Evolutionary conservation across 2,888 invertebrate species (phyloP), one percentile per base, ranked within the genome.

Genomic region (Ennomos erosarius): DNA sequence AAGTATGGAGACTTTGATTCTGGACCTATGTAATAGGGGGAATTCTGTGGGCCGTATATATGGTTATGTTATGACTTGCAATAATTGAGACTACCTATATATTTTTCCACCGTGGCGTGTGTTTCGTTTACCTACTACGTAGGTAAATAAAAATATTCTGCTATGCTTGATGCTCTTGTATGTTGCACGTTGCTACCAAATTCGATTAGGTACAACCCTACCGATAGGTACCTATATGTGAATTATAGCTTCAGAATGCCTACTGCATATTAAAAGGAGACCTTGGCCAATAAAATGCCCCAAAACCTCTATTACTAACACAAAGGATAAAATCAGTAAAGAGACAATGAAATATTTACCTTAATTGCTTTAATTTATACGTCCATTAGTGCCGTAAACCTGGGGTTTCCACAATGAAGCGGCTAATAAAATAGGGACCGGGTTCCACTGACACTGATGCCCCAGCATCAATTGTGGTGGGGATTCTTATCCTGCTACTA

Each of bases 61-160:
- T 2, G 1, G 16, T 16, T 16, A 73, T 76, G 66, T 71, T 68
- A 74, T 68, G 72, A 74, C 69, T 62, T 69, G 68, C 54, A 69
- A 66, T 71, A 73, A 73, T 75, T 16, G 3, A 2, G 74, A 59
- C 67, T 60, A 63, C 65, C n/a, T n/a, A 61, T 57, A 60, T 67
- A 67, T 70, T 64, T 55, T 51, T 34, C 33, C 37, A 12, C 33
- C 57, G 4, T 1, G 8, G 10, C 47, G 48, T 44, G 35, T 43
- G 42, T 42, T 48, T 2, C 16, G 16, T 16, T 16, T 16, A 16
- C 16, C n/a, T n/a, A n/a, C n/a, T n/a, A n/a, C n/a, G n/a, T 16
- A 16, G 1, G 3, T 16, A 16, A 16, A 16, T 3, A 16, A 16
- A 16, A 2, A 16, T 16, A 2, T 16, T 16, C 16, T 16, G 16